Base-by-base conservation (phyloP, 2,888 invertebrate genomes). In the Drosophila mayaguana region DNA sequence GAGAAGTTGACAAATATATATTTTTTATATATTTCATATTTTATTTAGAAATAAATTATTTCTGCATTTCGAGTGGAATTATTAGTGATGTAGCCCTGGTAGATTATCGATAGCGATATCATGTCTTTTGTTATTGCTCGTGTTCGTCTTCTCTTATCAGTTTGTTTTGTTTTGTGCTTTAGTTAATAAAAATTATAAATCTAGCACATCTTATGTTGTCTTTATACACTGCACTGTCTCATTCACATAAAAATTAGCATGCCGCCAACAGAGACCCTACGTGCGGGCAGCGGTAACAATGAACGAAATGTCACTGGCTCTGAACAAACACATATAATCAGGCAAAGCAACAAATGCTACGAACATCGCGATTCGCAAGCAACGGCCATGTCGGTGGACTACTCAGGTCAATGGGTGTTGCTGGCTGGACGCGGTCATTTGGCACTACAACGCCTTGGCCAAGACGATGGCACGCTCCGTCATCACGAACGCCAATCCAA, bases 341-440 rank as follows among this genome's bases (percentile, higher is more conserved):
- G 92, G 9, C 92, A 92, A 59, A 92, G 91, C 75, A 90, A 87
- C 75, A 91, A 91, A 71, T 81, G 82, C 18, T 92, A 91, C 62
- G 98, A 98, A 91, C 97, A 97, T 91, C 95, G 96, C 71, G 98
- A 98, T 56, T 93, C 98, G 46, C 95, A 98, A 94, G 98, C 98
- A 6, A 98, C 96, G 89, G 96, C 97, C 20, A 98, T 98, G 97
- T 97, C 98, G 66, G 96, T 98, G 43, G 92, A 92, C 66, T 92
- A 92, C 51, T 95, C 96, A 7, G 98, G 98, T 1, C 96, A 96
- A 88, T 96, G 96, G 94, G 96, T 97, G 48, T 93, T 98, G 57
- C 93, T 98, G 75, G 98, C 98, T 20, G 98, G 98, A 94, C 90
- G 95, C 12, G 93, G 97, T 81, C 96, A 96, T 93, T 94, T 98